Base-by-base conservation (phyloP, 2,113 vertebrate genomes). In the Sturnira hondurensis region DNA sequence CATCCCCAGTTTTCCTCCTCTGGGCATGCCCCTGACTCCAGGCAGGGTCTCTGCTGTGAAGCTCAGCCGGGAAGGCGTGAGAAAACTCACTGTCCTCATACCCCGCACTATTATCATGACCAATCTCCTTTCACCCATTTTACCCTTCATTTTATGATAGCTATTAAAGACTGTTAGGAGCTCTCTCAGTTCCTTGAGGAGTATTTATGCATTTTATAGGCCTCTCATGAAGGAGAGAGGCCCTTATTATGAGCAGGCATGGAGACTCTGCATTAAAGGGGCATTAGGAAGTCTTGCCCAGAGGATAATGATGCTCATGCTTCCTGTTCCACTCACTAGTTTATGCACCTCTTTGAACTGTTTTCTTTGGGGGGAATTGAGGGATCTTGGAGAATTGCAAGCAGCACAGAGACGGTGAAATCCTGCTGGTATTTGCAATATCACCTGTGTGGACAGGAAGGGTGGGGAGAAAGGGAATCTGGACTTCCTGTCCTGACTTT, bases 121-220 rank as follows among this genome's bases (percentile, higher is more conserved):
- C 97, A 97, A 93, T 97, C 90, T 97, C 96, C 95, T 97, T 96
- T 94, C 77, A 36, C 92, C 98, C 95, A 90, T 94, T 98, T 97
- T 98, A 97, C 77, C 95, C 97, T 97, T 97, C 61, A 54, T 97
- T 97, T 97, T 97, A 70, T 90, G 96, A 94, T 67, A 81, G 94
- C 81, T 97, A 78, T 95, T 98, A 98, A 97, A 98, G 94, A 82
- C 68, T 80, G 97, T 98, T 95, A 97, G 97, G 96, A 58, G 91
- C 52, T 91, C 74, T 89, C 45, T 73, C 3, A 0, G 38, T 95
- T 98, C 97, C 97, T 94, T 93, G 77, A 98, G 91, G 95, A 97
- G 95, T 98, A 97, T 98, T 98, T 98, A 95, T 97, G 85, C 58
- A 94, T 97, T 96, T 97, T 98, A 96, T 81, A 80, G 93, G 96